These are phyloP conservation scores for Lepidothrix coronata DNA, from an alignment of 2,113 vertebrate genomes.

Conservation along the genomic window DNA sequence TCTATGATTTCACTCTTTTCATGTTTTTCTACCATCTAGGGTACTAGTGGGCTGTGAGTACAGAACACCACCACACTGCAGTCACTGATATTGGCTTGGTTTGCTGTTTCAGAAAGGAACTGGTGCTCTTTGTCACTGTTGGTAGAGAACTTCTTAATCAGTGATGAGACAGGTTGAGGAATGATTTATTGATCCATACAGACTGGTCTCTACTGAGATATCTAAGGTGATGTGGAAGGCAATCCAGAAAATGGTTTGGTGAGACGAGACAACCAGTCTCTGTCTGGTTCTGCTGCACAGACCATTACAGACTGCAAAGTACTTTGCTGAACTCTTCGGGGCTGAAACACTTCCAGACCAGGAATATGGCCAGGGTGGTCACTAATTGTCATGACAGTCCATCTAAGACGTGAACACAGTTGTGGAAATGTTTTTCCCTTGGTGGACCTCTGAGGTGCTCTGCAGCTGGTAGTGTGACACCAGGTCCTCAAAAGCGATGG, in stretches of 20 bases:
- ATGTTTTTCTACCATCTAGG: neutral
- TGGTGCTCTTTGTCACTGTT: neutral
- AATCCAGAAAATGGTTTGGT: neutral
- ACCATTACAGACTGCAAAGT: neutral
- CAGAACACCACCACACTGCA: neutral
- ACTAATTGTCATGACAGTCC: neutral
- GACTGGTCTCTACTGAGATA: neutral
- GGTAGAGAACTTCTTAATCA: neutral
- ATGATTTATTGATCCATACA: neutral
- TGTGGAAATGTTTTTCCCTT: neutral
- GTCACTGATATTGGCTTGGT: neutral
- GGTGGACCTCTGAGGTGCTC: neutral
- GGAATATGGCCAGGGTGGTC: neutral
- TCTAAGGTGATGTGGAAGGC: neutral
- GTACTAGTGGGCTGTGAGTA: neutral
- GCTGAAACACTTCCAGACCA: neutral
- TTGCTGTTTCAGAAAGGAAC: neutral
- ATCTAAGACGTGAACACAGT: neutral
- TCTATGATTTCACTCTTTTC: neutral
- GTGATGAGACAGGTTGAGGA: neutral
- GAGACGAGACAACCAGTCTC: neutral
- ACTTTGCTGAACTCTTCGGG: neutral
- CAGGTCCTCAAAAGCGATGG: neutral
- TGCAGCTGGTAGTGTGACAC: neutral
- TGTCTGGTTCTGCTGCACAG: neutral